These are phyloP conservation scores for Augochlora pura DNA, from an alignment of 1,140 invertebrate species.

Conservation along the genomic window DNA sequence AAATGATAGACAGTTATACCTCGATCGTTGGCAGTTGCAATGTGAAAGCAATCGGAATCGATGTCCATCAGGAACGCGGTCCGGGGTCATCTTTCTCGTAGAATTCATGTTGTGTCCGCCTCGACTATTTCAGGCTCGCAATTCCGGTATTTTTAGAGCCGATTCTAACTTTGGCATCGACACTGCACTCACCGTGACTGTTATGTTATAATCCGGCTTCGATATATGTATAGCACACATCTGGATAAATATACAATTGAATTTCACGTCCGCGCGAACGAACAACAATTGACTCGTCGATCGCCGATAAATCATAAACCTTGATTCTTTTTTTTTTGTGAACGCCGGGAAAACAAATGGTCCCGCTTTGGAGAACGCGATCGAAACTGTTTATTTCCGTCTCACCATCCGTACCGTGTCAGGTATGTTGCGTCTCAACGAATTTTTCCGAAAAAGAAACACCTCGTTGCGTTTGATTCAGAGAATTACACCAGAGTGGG, in stretches of 20 bases:
- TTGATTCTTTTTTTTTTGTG: background rate
- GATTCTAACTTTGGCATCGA: constrained; percentile 55
- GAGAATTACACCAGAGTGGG: background rate
- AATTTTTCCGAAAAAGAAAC: background rate
- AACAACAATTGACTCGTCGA: constrained; percentile 22
- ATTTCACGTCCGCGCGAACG: constrained; percentile 17
- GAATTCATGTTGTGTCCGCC: constrained; percentile 51
- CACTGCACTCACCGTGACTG: constrained; percentile 48
- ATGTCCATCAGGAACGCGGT: background rate
- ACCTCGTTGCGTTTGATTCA: background rate
- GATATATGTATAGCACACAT: constrained; percentile 18
- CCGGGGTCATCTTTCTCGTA: constrained; percentile 39
- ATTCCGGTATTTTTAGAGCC: constrained; percentile 60
- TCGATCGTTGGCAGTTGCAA: too few relatives aligned
- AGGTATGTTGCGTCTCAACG: too few relatives aligned
- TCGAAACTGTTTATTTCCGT: too few relatives aligned
- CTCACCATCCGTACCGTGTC: too few relatives aligned
- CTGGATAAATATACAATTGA: constrained; percentile 42
- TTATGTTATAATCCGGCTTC: constrained; percentile 54
- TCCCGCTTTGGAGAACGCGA: too few relatives aligned
- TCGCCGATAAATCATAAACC: constrained; percentile 1
- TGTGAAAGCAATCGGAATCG: background rate
- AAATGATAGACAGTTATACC: too few relatives aligned
- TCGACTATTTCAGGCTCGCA: constrained; percentile 51
- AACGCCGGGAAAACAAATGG: background rate